Conservation (phyloP, 2,888 invertebrate species). For the Drosophila macrospina region DNA sequence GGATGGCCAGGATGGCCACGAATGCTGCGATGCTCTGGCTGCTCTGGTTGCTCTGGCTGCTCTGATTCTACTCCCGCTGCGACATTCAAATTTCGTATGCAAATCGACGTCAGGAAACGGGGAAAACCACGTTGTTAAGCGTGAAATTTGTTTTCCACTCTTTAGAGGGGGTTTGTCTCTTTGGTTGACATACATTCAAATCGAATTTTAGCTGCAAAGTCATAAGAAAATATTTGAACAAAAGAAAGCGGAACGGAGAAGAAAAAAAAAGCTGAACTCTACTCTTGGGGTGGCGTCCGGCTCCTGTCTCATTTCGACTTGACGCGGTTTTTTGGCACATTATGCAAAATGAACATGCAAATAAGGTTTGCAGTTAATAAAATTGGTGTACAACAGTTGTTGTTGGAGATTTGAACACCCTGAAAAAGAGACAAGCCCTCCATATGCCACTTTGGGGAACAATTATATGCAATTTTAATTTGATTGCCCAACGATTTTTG, state of each 20-base stretch:
- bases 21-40: not conserved
- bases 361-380: slow-evolving; percentile 85
- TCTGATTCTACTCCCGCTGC: slow-evolving; percentile 13
- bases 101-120: slow-evolving; percentile 61
- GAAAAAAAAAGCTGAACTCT: slow-evolving; percentile 28
- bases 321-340: slow-evolving; percentile 70
- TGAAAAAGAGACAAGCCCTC: slow-evolving; percentile 34
- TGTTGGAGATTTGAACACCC: slow-evolving; percentile 33
- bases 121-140: slow-evolving; percentile 82
- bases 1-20: slow-evolving; percentile 10
- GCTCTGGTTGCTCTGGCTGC: slow-evolving; percentile 16
- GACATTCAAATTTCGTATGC: slow-evolving; percentile 76
- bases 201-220: slow-evolving; percentile 73
- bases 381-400: slow-evolving; percentile 76
- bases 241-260: slow-evolving; percentile 54
- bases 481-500: slow-evolving; percentile 75
- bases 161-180: slow-evolving; percentile 17
- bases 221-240: slow-evolving; percentile 79
- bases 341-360: slow-evolving; percentile 84
- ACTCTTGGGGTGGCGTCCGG: slow-evolving; percentile 28
- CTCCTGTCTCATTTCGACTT: slow-evolving; percentile 38
- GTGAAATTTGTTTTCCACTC: slow-evolving; percentile 83
- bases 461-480: slow-evolving; percentile 76
- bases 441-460: slow-evolving; percentile 77
- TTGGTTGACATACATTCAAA: slow-evolving; percentile 72